Evolutionary conservation across 2,797 vertebrate species (phyloP), one percentile per base, ranked within the genome.

Genomic region (Oryzias sinensis): DNA sequence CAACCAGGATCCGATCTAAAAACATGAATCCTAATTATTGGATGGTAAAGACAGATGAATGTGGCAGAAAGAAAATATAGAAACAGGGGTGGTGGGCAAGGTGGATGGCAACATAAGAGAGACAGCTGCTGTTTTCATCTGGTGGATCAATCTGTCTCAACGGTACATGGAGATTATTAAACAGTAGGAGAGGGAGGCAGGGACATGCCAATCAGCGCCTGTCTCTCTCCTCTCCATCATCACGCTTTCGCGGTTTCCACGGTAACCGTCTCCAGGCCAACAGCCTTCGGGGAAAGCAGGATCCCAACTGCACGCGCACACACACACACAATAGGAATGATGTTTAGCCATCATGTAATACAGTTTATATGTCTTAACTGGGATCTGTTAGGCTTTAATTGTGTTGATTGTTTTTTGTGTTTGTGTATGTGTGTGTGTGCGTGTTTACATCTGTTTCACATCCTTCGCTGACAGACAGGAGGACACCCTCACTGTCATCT

Each of bases 131-230:
- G 91, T 91, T 72, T 93, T 93, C 92, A 92, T 93, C 62, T 62
- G 88, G 91, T 90, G 92, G 93, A 95, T 95, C 94, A 95, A 95
- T 95, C 92, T 89, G 43, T 76, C 93, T 92, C 92, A 92, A 93
- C 91, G 90, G 93, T 93, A 94, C 95, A 94, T 94, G 93, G 93
- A 94, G 95, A 96, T 95, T 95, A 95, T 96, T 96, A 95, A 95
- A 94, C 93, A 94, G 94, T 94, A 93, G 71, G 59, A 41, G 53
- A 59, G 54, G 42, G 60, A 54, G 51, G 46, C 49, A 45, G 52
- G 47, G 33, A 53, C 45, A 40, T 63, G 76, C 54, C 81, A 79
- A 74, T 81, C 74, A 82, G 63, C 71, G 49, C 41, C 5, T 62
- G n/a, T 59, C 25, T 70, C 63, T 64, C 53, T 54, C 60, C 8